These are phyloP conservation scores for Nipponia nippon DNA, from an alignment of 2,113 vertebrate species.

Conservation along the genomic window DNA sequence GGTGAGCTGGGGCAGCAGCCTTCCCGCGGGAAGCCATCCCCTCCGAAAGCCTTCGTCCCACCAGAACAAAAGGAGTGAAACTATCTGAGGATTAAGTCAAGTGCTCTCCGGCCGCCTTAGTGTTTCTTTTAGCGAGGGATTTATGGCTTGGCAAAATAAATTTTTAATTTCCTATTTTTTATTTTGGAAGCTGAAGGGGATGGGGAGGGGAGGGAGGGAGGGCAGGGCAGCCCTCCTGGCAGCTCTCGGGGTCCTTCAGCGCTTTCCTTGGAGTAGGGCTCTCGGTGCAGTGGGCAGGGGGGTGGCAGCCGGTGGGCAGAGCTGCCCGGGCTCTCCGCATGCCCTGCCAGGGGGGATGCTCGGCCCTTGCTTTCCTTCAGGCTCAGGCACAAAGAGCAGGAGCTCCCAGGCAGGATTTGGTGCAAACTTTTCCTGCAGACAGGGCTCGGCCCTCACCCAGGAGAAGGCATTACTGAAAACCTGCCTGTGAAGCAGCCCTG, in stretches of 20 bases:
- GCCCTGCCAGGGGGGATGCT: background rate
- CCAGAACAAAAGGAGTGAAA: background rate
- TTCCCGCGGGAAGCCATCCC: accelerated
- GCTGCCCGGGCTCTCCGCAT: background rate
- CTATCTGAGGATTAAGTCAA: background rate
- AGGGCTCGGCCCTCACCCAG: background rate
- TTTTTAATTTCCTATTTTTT: background rate
- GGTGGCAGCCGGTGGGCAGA: background rate
- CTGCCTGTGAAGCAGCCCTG: background rate
- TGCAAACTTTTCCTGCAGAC: no score
- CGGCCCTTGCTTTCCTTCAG: background rate
- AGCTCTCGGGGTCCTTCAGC: background rate
- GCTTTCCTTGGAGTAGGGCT: background rate
- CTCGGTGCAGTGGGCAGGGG: background rate
- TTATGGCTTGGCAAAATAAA: background rate
- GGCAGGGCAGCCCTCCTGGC: background rate
- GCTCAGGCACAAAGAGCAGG: background rate
- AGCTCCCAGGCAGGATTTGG: background rate
- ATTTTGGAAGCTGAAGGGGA: background rate
- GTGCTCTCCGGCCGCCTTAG: background rate
- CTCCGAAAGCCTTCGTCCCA: accelerated
- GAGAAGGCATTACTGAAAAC: background rate
- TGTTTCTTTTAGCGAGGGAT: background rate
- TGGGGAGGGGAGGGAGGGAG: background rate
- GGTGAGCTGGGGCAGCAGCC: background rate